Base-by-base conservation (phyloP, 2,888 invertebrate species). In the Thera britannica region DNA sequence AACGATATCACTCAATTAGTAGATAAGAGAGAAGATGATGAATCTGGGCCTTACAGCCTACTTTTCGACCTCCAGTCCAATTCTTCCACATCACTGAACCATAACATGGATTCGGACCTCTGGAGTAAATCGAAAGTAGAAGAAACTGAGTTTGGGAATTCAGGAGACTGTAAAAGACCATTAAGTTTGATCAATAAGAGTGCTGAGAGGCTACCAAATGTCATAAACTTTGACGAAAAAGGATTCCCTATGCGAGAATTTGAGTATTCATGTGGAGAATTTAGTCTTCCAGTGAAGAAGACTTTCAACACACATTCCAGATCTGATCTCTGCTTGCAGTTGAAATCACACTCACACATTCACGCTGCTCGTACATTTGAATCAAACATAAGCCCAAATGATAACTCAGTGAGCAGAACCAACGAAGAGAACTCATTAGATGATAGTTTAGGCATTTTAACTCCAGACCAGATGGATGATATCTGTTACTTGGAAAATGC, bases 391-490 rank as follows among this genome's bases (percentile, higher is more conserved):
- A 93, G 92, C 80, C 93, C 94, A 58, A 93, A 89, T 78, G 94
- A 94, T 65, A 93, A 89, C 75, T 94, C 94, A 54, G 71, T 89
- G 58, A 92, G 84, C 72, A 89, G 90, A 82, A 87, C 92, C 60
- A 95, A 95, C 81, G 97, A 97, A 85, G 96, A 97, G 83, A 96
- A 97, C 84, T 98, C 97, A 2, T 95, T 97, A 77, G 97, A 97
- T 81, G 97, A 98, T 83, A 97, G 97, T 79, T 92, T 98, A 77
- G 98, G 98, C 4, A 98, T 98, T 79, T 92, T 98, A 72, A 97
- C 98, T 8, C 97, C 98, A 0, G 97, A 97, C 90, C 97, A 98
- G 89, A 97, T 98, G 97, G 96, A 97, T 80, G 95, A 95, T 79
- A 95, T 95, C 74, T 95, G 95, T 75, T 94, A 95, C 75, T 90